A percentile compares a stretch with the other conserved stretches of the same genome.
Conservation (phyloP, 2,113 vertebrate genomes). For the Aspiorhynchus laticeps region DNA sequence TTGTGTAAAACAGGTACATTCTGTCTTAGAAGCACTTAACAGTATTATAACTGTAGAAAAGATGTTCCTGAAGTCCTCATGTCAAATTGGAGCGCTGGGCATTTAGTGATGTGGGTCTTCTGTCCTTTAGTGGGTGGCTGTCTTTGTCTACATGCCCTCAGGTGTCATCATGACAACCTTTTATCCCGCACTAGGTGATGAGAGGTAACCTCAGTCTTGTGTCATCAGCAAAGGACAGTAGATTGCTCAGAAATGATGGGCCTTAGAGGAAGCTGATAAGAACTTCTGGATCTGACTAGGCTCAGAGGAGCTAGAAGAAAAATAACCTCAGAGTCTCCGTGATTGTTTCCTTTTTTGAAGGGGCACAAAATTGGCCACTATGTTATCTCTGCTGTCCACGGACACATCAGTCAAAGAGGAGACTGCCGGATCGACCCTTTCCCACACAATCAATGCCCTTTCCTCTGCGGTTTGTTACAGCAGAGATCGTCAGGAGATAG, state of each 20-base stretch:
- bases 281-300: slow-evolving; percentile 70
- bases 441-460: slow-evolving; percentile 73
- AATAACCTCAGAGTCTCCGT: slow-evolving; percentile 54
- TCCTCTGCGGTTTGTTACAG: slow-evolving; percentile 67
- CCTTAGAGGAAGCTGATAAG: slow-evolving; percentile 69
- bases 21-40: too few species aligned
- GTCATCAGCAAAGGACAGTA: slow-evolving; percentile 62
- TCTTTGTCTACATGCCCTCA: slow-evolving; percentile 30
- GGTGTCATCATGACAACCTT: slow-evolving; percentile 28
- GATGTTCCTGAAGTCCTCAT: not conserved
- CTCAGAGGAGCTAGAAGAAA: slow-evolving; percentile 59
- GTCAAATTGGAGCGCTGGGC: not conserved
- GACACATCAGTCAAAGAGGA: slow-evolving; percentile 73
- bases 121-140: slow-evolving; percentile 31
- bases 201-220: slow-evolving; percentile 63
- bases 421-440: slow-evolving; percentile 71
- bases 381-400: slow-evolving; percentile 77
- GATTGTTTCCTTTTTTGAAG: slow-evolving; percentile 67
- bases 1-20: too few species aligned
- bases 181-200: slow-evolving; percentile 47
- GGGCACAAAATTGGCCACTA: slow-evolving; percentile 73
- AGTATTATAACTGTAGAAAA: not conserved
- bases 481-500: slow-evolving; percentile 73
- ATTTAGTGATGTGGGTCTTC: not conserved
- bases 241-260: slow-evolving; percentile 69